A percentile compares a stretch with the other conserved stretches of the same genome.
Evolutionary conservation across 2,888 invertebrate genomes (phyloP).

Genomic region (Coelopa pilipes): DNA sequence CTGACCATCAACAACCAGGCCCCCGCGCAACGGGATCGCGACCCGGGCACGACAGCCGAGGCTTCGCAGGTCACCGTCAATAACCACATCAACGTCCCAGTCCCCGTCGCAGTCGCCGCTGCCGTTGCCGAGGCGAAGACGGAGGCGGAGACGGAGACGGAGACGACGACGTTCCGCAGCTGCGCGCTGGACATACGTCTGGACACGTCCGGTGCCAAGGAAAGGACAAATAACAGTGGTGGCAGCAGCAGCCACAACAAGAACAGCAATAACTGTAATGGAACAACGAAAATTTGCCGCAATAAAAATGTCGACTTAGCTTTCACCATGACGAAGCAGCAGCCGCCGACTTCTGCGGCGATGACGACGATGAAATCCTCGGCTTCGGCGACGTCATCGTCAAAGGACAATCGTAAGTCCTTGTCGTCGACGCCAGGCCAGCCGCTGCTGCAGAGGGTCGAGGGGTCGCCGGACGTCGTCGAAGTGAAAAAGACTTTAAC

Average conservation of each 20-base stretch:
- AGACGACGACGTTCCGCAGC: constrained; percentile 51
- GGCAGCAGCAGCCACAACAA: constrained; percentile 31
- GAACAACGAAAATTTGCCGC: constrained; percentile 59
- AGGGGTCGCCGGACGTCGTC: background rate
- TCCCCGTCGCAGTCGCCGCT: background rate
- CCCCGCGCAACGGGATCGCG: constrained; percentile 63
- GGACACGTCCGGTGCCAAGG: constrained; percentile 40
- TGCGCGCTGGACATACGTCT: constrained; percentile 62
- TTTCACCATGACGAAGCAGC: constrained; percentile 58
- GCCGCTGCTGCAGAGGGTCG: background rate
- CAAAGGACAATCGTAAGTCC: constrained; percentile 12
- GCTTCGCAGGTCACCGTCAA: constrained; percentile 63
- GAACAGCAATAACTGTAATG: constrained; percentile 17
- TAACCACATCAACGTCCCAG: constrained; percentile 64
- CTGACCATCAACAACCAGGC: constrained; percentile 68
- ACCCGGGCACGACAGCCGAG: constrained; percentile 36
- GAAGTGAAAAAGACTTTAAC: constrained; percentile 36
- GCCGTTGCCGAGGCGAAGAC: constrained; percentile 1
- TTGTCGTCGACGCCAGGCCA: background rate
- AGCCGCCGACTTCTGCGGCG: constrained; percentile 35
- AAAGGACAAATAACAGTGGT: constrained; percentile 51
- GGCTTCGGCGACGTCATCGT: background rate
- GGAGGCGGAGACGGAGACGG: background rate
- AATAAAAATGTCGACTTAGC: constrained; percentile 68
- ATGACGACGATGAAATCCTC: constrained; percentile 13